Percentiles rank a stretch among this genome's conserved stretches.
Conservation (phyloP, 2,797 vertebrate genomes). For the Melanotaenia parkinsoni region DNA sequence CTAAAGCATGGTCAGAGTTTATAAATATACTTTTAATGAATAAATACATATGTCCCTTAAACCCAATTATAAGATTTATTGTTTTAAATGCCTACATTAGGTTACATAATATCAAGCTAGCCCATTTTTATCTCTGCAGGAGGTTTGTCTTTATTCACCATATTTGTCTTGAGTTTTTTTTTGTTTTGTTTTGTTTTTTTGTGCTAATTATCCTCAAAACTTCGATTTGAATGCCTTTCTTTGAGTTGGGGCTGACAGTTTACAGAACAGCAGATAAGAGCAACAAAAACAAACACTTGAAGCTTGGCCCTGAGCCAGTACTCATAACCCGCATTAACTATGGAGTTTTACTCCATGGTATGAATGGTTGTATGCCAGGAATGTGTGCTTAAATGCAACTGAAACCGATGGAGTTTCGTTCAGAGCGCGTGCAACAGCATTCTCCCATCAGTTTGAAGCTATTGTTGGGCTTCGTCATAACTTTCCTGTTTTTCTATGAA, state of each 20-base stretch:
- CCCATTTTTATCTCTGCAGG: background rate
- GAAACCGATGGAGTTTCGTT: constrained; percentile 60
- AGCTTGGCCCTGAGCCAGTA: constrained; percentile 77
- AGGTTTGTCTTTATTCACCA: background rate
- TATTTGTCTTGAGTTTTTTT: background rate
- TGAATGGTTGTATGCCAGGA: constrained; percentile 74
- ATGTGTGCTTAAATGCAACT: constrained; percentile 66
- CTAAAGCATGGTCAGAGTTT: constrained; percentile 1
- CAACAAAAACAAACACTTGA: constrained; percentile 63
- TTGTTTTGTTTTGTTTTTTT: background rate
- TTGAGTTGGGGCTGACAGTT: constrained; percentile 4
- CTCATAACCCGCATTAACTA: constrained; percentile 57
- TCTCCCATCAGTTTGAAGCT: constrained; percentile 59
- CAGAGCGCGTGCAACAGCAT: constrained; percentile 54
- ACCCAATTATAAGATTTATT: background rate
- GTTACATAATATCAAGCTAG: background rate
- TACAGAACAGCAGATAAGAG: constrained; percentile 37
- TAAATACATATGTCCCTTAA: background rate
- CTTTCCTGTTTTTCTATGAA: constrained; percentile 13
- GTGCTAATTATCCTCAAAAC: background rate
- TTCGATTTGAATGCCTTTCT: constrained; percentile 10
- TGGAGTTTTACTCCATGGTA: constrained; percentile 66
- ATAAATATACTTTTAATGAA: background rate
- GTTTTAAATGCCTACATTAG: background rate
- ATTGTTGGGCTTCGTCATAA: constrained; percentile 60